Conservation (phyloP, 2,888 invertebrate genomes). For the Diarsia brunnea region DNA sequence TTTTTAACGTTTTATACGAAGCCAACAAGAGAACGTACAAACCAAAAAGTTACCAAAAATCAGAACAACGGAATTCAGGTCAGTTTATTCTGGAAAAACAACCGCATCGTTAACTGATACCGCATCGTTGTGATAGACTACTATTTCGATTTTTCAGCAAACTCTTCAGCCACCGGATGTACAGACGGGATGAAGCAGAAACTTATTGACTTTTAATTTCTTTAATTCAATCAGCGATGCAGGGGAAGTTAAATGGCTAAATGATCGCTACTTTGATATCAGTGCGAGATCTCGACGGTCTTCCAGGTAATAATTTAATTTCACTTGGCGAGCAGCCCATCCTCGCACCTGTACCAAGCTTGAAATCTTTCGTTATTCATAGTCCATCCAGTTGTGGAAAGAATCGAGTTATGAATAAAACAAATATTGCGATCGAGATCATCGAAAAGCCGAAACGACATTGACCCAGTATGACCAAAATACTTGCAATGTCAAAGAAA, state of each 20-base stretch:
- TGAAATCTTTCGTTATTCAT: conserved; percentile 52
- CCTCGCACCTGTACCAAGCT: conserved; percentile 51
- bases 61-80: conserved; percentile 2
- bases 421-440: conserved; percentile 10
- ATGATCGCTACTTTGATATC: conserved; percentile 47
- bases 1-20: background rate
- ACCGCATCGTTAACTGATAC: conserved; percentile 32
- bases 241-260: conserved; percentile 26
- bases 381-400: conserved; percentile 31
- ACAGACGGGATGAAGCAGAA: conserved; percentile 4
- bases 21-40: conserved; percentile 8
- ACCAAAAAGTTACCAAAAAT: conserved; percentile 6
- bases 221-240: conserved; percentile 22
- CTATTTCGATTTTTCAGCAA: conserved; percentile 9
- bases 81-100: background rate
- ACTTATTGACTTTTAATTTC: conserved; percentile 14
- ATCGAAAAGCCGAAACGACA: conserved; percentile 17
- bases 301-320: conserved; percentile 70
- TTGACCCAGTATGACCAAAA: conserved; percentile 36
- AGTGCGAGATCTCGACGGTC: conserved; percentile 53
- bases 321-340: conserved; percentile 67
- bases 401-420: conserved; percentile 37
- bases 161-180: background rate
- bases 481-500: conserved; percentile 39
- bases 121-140: background rate